phyloP scores from a whole-genome alignment of 2,888 invertebrate genomes.

The Melipona beecheii region DNA sequence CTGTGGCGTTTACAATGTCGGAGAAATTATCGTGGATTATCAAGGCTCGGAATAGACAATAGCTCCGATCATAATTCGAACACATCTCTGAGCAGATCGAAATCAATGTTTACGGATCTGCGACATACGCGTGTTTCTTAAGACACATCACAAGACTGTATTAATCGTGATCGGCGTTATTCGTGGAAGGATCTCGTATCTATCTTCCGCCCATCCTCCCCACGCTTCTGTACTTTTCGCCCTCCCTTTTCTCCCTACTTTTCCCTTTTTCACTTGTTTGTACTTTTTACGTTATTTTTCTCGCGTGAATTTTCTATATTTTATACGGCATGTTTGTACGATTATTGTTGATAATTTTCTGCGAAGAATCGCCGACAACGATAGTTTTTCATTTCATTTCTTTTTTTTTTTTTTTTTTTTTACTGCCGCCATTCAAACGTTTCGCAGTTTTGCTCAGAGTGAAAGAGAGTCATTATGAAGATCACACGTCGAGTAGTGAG shows the following conservation, averaged over 20 bases:
- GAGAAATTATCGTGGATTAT: background rate
- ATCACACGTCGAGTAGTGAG: conserved; percentile 63
- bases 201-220: conserved; percentile 54
- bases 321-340: conserved; percentile 62
- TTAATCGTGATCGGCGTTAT: conserved; percentile 76
- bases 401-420: no score
- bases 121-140: conserved; percentile 28
- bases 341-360: conserved; percentile 44
- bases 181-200: conserved; percentile 67
- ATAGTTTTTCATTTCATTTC: conserved; percentile 14
- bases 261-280: conserved; percentile 28
- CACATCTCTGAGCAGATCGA: conserved; percentile 23
- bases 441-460: conserved; percentile 40
- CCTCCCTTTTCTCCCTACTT: conserved; percentile 9
- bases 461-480: conserved; percentile 50
- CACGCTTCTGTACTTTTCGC: background rate
- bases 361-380: conserved; percentile 43
- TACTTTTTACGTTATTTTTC: conserved; percentile 63
- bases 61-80: background rate
- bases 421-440: conserved; percentile 29
- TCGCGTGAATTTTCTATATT: conserved; percentile 66
- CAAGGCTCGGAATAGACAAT: conserved; percentile 11
- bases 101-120: conserved; percentile 8
- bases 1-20: conserved; percentile 32
- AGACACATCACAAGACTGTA: conserved; percentile 81